Conservation (phyloP, 2,888 invertebrate species). For the Agelastica alni region DNA sequence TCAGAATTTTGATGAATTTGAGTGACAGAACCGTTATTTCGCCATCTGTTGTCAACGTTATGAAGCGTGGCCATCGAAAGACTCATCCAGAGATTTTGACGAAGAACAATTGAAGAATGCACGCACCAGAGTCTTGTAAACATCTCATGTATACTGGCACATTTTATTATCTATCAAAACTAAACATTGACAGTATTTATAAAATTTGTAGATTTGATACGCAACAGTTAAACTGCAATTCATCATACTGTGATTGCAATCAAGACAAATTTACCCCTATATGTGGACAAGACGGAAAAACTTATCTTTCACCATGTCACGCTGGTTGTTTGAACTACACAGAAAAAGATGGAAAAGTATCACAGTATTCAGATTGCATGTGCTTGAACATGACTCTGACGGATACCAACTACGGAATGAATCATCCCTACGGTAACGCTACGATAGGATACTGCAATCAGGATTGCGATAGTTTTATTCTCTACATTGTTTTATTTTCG, state of each 20-base stretch:
- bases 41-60: too few relatives aligned
- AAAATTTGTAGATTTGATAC: constrained; percentile 56
- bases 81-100: too few relatives aligned
- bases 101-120: too few relatives aligned
- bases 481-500: constrained; percentile 83
- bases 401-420: constrained; percentile 23
- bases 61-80: too few relatives aligned
- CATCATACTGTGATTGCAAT: constrained; percentile 71
- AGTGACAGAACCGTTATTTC: too few relatives aligned
- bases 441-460: constrained; percentile 80
- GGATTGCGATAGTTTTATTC: constrained; percentile 77
- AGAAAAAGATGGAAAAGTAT: constrained; percentile 63
- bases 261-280: constrained; percentile 80
- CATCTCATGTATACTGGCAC: too few relatives aligned
- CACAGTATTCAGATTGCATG: constrained; percentile 61
- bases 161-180: too few relatives aligned
- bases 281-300: constrained; percentile 80
- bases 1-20: too few relatives aligned
- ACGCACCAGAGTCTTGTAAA: too few relatives aligned
- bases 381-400: constrained; percentile 53
- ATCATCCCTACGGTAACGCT: constrained; percentile 60
- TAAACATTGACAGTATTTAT: too few relatives aligned
- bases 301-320: constrained; percentile 88
- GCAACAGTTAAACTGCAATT: constrained; percentile 61
- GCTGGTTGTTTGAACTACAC: constrained; percentile 78